Evolutionary conservation across 2,888 invertebrate species (phyloP), one percentile per base, ranked within the genome.

Genomic region (Pelosia muscerda): DNA sequence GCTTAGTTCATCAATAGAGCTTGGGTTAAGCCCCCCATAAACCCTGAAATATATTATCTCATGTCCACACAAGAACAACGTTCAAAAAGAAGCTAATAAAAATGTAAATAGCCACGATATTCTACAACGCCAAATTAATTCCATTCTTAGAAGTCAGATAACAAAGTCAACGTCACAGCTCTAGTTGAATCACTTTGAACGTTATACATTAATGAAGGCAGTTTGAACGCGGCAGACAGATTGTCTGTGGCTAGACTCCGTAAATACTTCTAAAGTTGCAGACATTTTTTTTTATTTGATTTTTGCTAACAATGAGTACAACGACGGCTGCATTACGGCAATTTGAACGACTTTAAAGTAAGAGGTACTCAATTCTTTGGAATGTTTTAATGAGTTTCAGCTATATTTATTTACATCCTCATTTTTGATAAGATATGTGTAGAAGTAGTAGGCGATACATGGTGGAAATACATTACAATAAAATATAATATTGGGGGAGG

Each of bases 161-260:
- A 64, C 64, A 57, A 38, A 57, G 15, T 57, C 49, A 54, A 59
- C n/a, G 28, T 28, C 42, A 60, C 59, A 60, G 54, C 65, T 60
- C 54, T 65, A 31, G 19, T 58, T n/a, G 53, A 61, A 49, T 28
- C 49, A 22, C 59, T n/a, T 19, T 38, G 13, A 61, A 42, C 60
- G 42, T 66, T 55, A 61, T 13, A 49, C 54, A 56, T 54, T 25
- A 28, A 61, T 66, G 38, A 42, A 56, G 4, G 19, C 42, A 42
- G 28, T 19, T 23, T 25, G 22, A 61, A 66, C 26, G 60, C 28
- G 22, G 34, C 22, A 61, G 66, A 66, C 66, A 61, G 55, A 56
- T 61, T 61, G 55, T 66, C 60, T 61, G 54, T 15, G 42, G 55
- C 54, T 61, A 54, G 55, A 55, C 65, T 66, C 22, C 28, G 42